phyloP scores from a whole-genome alignment of 2,113 vertebrate species.

The Corythoichthys haematopterus region DNA sequence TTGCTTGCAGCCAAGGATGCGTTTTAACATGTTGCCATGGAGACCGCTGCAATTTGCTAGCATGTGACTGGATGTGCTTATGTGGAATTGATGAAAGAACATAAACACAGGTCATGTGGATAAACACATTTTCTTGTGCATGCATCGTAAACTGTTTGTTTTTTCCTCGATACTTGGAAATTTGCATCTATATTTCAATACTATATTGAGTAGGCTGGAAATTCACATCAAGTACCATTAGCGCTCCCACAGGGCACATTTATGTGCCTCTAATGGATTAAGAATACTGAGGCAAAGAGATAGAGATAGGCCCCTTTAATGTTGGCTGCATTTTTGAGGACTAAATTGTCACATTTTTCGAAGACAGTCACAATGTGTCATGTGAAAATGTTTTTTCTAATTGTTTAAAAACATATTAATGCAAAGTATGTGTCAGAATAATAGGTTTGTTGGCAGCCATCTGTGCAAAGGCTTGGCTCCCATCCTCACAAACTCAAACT shows the following conservation, averaged over 20 bases:
- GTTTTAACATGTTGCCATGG: conserved; percentile 1
- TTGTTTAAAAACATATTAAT: background rate
- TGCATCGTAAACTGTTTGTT: conserved; percentile 1
- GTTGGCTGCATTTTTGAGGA: background rate
- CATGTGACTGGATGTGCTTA: background rate
- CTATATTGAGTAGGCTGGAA: conserved; percentile 51
- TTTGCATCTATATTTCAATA: conserved; percentile 33
- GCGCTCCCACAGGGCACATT: conserved; percentile 3
- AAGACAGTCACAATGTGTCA: background rate
- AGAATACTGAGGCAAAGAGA: background rate
- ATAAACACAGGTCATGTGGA: conserved; percentile 18
- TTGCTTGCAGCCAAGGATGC: background rate
- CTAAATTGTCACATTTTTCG: background rate
- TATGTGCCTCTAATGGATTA: background rate
- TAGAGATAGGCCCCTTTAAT: background rate
- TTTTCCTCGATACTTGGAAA: conserved; percentile 11
- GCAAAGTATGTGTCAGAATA: conserved; percentile 9
- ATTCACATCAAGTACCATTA: conserved; percentile 62
- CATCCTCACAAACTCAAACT: background rate
- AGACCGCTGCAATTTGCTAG: background rate
- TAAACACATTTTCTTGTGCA: conserved; percentile 34
- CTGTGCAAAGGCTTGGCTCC: conserved; percentile 14
- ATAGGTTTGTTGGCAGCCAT: conserved; percentile 27
- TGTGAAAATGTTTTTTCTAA: background rate
- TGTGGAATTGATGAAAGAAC: conserved; percentile 22